Percentiles rank a stretch among this genome's conserved stretches.
phyloP scores from a whole-genome alignment of 2,797 vertebrate species.

The Etheostoma nigrum region DNA sequence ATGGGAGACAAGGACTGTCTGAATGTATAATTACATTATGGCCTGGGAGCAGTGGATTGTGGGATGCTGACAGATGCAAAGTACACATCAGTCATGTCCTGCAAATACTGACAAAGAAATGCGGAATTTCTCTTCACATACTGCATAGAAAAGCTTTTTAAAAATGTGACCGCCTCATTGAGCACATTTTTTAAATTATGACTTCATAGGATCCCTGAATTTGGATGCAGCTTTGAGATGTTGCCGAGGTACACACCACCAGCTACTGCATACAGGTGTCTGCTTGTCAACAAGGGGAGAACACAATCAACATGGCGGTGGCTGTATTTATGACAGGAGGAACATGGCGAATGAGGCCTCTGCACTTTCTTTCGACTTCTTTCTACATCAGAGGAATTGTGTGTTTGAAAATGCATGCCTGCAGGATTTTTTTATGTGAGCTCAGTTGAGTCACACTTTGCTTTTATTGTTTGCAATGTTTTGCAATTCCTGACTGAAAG shows the following conservation, averaged over 20 bases:
- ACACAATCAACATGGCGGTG: slow-evolving; percentile 13
- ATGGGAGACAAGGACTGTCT: not conserved
- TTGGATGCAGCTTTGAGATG: slow-evolving; percentile 7
- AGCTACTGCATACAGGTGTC: slow-evolving; percentile 5
- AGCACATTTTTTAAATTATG: slow-evolving; percentile 18
- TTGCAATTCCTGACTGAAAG: slow-evolving; percentile 4
- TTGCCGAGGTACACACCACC: not conserved
- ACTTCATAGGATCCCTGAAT: slow-evolving; percentile 27
- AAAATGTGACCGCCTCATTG: slow-evolving; percentile 15
- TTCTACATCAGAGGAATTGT: slow-evolving; percentile 1
- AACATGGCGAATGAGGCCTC: not conserved
- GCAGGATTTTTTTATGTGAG: slow-evolving; percentile 2
- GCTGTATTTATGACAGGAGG: slow-evolving; percentile 9
- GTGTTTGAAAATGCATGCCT: slow-evolving; percentile 3
- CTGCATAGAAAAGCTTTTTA: not conserved
- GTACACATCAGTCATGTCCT: slow-evolving; percentile 1
- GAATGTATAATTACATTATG: slow-evolving; percentile 2
- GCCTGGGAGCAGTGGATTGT: slow-evolving; percentile 13
- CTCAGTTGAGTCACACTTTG: not conserved
- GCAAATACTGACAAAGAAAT: not conserved
- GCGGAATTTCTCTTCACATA: not conserved
- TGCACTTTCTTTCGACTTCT: not conserved
- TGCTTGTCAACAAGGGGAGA: slow-evolving; percentile 7
- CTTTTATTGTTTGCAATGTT: not conserved
- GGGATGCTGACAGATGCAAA: slow-evolving; percentile 7